Base-by-base conservation (phyloP, 2,113 vertebrate genomes). In the Gadus macrocephalus region DNA sequence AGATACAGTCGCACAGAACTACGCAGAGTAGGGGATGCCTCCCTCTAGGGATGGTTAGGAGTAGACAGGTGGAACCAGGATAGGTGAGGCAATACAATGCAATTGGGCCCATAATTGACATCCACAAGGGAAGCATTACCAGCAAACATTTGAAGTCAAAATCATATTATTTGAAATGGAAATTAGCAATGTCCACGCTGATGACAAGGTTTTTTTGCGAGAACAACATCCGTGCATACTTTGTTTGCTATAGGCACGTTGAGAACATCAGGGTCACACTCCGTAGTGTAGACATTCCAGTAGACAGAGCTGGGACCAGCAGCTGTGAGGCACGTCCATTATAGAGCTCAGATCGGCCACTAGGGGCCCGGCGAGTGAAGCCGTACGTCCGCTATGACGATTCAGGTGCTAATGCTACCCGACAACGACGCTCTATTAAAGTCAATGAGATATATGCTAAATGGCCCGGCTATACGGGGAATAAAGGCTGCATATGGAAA, bases 371-470 rank as follows among this genome's bases (percentile, higher is more conserved):
- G 80, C 65, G 75, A 78, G 56, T 68, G 66, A 66, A 69, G 62
- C 75, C 53, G 53, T 14, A 6, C 14, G 14, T 1, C 17, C 68
- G 72, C 77, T 72, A 77, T 78, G 71, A 75, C 49, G 53, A 63
- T 64, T 67, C 53, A 20, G 78, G 78, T 59, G 68, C 76, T 85
- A 87, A 84, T 86, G 71, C 78, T 61, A 59, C n/a, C 73, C 62
- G 69, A 82, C 80, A 81, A 70, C 78, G 69, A 69, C 66, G 69
- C 63, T 75, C 70, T 73, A 42, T 74, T 81, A 69, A 82, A 78
- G 74, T 85, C 78, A 82, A 70, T 67, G 81, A 85, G 79, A 86
- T 81, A 81, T 80, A 85, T 81, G 79, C 71, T 86, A 84, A 88
- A 86, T 77, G 80, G 70, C 64, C 67, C 1, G 25, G 53, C 68